Conservation (phyloP, 2,888 invertebrate species). For the Drosophila barbarae region DNA sequence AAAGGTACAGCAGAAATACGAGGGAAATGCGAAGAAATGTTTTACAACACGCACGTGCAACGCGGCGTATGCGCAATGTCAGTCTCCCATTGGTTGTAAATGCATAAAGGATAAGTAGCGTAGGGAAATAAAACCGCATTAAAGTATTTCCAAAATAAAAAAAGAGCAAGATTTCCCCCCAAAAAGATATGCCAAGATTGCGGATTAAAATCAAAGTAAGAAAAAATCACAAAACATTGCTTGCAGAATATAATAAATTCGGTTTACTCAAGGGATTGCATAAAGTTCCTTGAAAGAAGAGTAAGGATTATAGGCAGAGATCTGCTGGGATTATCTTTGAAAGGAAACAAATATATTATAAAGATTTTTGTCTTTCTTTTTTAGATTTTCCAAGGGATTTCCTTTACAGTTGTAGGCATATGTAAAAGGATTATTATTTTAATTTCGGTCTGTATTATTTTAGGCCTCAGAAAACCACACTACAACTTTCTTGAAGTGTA, state of each 20-base stretch:
- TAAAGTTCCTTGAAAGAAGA: not conserved
- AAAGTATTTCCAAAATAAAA: constrained; percentile 9
- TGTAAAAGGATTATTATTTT: not conserved
- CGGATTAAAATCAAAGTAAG: constrained; percentile 11
- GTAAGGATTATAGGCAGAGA: not conserved
- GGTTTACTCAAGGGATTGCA: constrained; percentile 11
- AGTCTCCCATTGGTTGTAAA: constrained; percentile 33
- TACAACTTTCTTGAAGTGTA: constrained; percentile 2
- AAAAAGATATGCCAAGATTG: constrained; percentile 20
- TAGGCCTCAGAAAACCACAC: not conserved
- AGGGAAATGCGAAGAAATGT: constrained; percentile 42
- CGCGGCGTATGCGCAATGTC: constrained; percentile 56
- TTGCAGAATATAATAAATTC: constrained; percentile 3
- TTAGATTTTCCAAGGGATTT: not conserved
- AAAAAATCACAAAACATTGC: not conserved
- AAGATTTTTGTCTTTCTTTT: not conserved
- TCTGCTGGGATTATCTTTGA: not conserved
- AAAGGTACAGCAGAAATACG: constrained; percentile 2
- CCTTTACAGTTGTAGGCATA: not conserved
- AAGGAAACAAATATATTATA: not conserved
- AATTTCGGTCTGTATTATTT: not conserved
- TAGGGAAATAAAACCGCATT: constrained; percentile 24
- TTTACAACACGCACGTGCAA: constrained; percentile 62
- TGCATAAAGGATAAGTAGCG: constrained; percentile 37
- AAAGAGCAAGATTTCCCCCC: constrained; percentile 10